Evolutionary conservation across 2,113 vertebrate species (phyloP), one percentile per base, ranked within the genome.

Genomic region (Andinoacara biseriatus): DNA sequence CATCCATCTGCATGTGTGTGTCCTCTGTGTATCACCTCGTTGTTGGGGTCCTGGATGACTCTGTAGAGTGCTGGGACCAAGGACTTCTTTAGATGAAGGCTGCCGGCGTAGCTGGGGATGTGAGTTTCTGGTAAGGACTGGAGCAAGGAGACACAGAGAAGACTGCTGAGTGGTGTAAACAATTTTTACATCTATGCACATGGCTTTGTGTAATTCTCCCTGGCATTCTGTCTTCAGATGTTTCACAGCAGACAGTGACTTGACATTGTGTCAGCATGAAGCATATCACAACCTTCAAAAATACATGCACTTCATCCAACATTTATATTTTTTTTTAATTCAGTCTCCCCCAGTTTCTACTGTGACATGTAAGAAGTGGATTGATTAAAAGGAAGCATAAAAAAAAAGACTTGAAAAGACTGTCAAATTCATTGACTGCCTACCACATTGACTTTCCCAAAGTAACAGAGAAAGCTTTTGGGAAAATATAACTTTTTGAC

Each of bases 121-220:
- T 97, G 97, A 86, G 96, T 96, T 95, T 98, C 97, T 96, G 97
- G 97, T 96, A 99, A 96, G 38, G 96, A 97, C 98, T 99, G 89
- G 11, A 69, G 54, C 2, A 33, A 87, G 38, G 17, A 83, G 8
- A 84, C 20, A 82, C 13, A 72, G 35, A 83, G 7, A 7, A 11
- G 52, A 82, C 56, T 29, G 17, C 8, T 81, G 59, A 80, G 43
- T 5, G 11, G 58, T n/a, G 54, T 29, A 8, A 6, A 10, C 10
- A 35, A 20, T 24, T 22, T 67, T 43, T 52, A 58, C 3, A 61
- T 74, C 59, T 75, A 13, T 46, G 26, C 33, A 63, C 20, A 67
- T 59, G 6, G 5, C 38, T 43, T 7, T 18, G 54, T 69, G 65
- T 67, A 76, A 40, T 24, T 43, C 35, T 76, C 57, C 24, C 7